Base-by-base conservation (phyloP, 2,888 invertebrate genomes). In the Drosophila buzzatii region DNA sequence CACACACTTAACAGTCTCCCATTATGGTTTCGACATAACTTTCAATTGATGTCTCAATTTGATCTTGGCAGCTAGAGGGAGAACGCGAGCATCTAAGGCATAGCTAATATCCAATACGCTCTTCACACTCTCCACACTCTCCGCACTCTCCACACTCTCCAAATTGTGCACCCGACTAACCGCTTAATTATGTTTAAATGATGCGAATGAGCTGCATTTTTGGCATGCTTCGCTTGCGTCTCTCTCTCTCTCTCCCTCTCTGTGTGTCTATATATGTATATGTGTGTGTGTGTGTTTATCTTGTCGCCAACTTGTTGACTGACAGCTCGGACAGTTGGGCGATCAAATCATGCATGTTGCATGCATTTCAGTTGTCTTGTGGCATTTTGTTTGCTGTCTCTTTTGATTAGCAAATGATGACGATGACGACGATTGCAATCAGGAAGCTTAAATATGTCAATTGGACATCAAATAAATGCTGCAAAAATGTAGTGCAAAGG, bases 21-120 rank as follows among this genome's bases (percentile, higher is more conserved):
- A 74, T 77, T 85, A 77, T 73, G 81, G 83, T 27, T 41, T 35
- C 37, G 61, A 66, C 73, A 84, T 81, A 82, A 83, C 79, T 85
- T 76, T 81, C 82, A 87, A 84, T 86, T 86, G 82, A 86, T 86
- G 82, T 85, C 85, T 87, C 82, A 87, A 87, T 85, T 82, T 73
- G 73, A 73, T 65, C 47, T 39, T n/a, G 10, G 49, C 6, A 49
- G 20, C 1, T n/a, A 53, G 49, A 41, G 65, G 51, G 45, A 33
- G 49, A 44, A 9, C 20, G 57, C 35, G 42, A 18, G 9, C 16
- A 33, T 12, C 9, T 12, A 44, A 55, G 42, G 23, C 51, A 44
- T 12, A 41, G 49, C 35, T 31, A 42, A 41, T 12, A 44, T 41
- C 47, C 45, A 5, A 39, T 27, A 39, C 18, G 3, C 7, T 41